A percentile compares a stretch with the other conserved stretches of the same genome.
phyloP scores from a whole-genome alignment of 2,113 vertebrate genomes.

The Donacobius atricapilla region DNA sequence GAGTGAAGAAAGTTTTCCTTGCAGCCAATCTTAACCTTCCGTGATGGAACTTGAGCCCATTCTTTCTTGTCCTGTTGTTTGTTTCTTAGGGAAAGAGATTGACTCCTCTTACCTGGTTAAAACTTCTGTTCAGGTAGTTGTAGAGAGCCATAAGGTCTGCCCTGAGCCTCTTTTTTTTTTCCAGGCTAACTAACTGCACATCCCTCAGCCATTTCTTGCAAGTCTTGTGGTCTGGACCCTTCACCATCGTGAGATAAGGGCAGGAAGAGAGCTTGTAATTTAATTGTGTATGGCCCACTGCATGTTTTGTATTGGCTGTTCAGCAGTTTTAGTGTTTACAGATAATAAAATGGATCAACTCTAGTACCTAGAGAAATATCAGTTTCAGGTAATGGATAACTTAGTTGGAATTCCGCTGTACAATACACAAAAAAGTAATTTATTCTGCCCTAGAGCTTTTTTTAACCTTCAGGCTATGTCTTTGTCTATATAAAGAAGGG shows the following conservation, averaged over 20 bases:
- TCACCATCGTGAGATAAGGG: not conserved
- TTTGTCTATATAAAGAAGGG: not conserved
- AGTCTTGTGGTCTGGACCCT: not conserved
- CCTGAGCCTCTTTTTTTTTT: not conserved
- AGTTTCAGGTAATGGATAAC: not conserved
- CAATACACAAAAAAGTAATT: not conserved
- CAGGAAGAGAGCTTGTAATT: not conserved
- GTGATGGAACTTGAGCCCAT: not conserved
- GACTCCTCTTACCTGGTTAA: not conserved
- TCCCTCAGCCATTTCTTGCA: not conserved
- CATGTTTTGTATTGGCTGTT: not conserved
- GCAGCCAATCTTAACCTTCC: not conserved
- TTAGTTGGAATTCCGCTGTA: not conserved
- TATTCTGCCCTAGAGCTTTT: not conserved
- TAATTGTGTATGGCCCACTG: not conserved
- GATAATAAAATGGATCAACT: not conserved
- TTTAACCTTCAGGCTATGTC: not conserved
- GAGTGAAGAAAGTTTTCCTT: not conserved
- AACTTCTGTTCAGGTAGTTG: not conserved
- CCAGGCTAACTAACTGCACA: not conserved
- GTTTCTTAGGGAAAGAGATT: not conserved
- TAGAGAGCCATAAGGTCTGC: too few relatives aligned
- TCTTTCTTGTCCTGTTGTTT: not conserved
- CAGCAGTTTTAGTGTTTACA: not conserved
- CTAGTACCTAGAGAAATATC: not conserved